Evolutionary conservation across 1,140 invertebrate genomes (phyloP).

Genomic region (Bombus soroeensis): DNA sequence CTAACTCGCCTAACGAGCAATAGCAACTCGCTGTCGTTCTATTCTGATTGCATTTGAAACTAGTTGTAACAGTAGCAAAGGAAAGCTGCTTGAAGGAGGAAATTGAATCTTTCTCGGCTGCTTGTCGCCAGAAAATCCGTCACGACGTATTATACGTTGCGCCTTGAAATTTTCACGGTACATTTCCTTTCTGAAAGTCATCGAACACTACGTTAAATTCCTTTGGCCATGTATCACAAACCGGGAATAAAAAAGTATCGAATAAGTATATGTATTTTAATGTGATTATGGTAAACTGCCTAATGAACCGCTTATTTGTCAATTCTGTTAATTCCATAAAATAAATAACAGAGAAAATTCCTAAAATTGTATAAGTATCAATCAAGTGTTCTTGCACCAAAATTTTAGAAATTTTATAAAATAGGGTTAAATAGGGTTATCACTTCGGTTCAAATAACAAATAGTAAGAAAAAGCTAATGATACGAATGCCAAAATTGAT

Average conservation of each 20-base stretch:
- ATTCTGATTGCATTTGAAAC: conserved; percentile 25
- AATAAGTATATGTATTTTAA: no score
- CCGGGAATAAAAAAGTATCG: not conserved
- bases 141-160: not conserved
- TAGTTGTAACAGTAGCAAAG: conserved; percentile 5
- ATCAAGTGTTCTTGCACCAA: no score
- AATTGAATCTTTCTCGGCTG: conserved; percentile 5
- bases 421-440: no score
- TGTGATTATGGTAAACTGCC: no score
- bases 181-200: not conserved
- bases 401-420: no score
- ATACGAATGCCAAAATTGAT: no score
- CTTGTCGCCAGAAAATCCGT: not conserved
- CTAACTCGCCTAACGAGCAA: conserved; percentile 19
- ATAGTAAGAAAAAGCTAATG: no score
- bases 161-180: not conserved
- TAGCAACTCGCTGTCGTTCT: not conserved
- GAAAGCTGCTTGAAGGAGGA: not conserved
- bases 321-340: no score
- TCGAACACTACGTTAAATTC: not conserved
- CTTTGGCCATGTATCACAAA: not conserved
- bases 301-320: no score
- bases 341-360: no score
- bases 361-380: no score
- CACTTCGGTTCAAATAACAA: no score